Base-by-base conservation (phyloP, 2,888 invertebrate species). In the Pterostichus niger region DNA sequence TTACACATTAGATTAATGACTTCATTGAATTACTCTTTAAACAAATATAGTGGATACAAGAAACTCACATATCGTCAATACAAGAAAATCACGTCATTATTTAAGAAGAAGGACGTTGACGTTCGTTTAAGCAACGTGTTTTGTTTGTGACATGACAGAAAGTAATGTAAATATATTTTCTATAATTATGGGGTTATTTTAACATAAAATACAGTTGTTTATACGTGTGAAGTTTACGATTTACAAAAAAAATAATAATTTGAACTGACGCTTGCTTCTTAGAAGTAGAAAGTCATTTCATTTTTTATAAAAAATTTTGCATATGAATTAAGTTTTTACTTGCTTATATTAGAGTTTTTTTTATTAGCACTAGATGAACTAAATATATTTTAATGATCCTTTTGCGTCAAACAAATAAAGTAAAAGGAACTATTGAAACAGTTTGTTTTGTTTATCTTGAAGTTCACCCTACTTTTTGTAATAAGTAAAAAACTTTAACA, bases 241-340 rank as follows among this genome's bases (percentile, higher is more conserved):
- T 64, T 49, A n/a, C 35, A 35, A 33, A 64, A 35, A 64, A 64
- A 59, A 31, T 7, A 31, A 9, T n/a, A 15, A 13, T 56, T 59
- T 9, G 17, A 35, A 11, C 3, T 64, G 35, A 64, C 64, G 64
- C 13, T 13, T 6, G 11, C n/a, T 64, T 35, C 64, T 10, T 3
- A 33, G 61, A 61, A 61, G 33, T 64, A 64, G 35, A 64, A 64
- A 35, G 35, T 64, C n/a, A 35, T 64, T 64, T 64, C 5, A 11
- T 35, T 35, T 13, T 64, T 64, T n/a, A 7, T 49, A 13, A 4
- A 2, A 2, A 13, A 35, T 13, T 61, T 35, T 35, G 35, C 13
- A 35, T 64, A 35, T 64, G 13, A 64, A n/a, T 64, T 6, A 49
- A 35, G 1, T 64, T 64, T 64, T 64, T 64, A 6, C 7, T 35